Base-by-base conservation (phyloP, 2,888 invertebrate species). In the Ophioninae sp. region DNA sequence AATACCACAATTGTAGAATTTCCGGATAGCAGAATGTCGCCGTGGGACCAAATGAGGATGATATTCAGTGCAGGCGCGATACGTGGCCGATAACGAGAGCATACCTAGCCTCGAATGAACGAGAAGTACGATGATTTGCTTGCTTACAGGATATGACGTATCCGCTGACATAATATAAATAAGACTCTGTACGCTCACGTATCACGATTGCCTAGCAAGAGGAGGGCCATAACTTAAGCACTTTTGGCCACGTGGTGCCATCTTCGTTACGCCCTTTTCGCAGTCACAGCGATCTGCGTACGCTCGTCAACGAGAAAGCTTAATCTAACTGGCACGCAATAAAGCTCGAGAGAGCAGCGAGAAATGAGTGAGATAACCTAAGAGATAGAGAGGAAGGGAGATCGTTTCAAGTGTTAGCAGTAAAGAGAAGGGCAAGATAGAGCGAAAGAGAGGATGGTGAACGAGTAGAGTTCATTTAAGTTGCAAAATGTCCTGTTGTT, bases 311-410 rank as follows among this genome's bases (percentile, higher is more conserved):
- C 77, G 50, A 72, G 70, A 78, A 81, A 84, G 84, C 83, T 84
- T 85, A 85, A 85, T 87, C 86, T 85, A 76, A 82, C 82, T 82
- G 79, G 79, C 79, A 83, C 65, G 83, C 84, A 82, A 85, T 85
- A 87, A 86, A 87, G 81, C 82, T 79, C 79, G 73, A 68, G 75
- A 67, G 37, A 20, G 41, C 73, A 75, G 74, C 39, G 69, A 75
- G 68, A 69, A 77, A 81, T 39, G 65, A 75, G 41, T 41, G 56
- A 44, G 62, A 72, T 57, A 72, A 81, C 56, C 37, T 20, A n/a
- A 61, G 23, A 21, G 30, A 64, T 5, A 73, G 23, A 41, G 13
- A 59, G 77, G 59, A 37, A 8, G 0, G 21, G 20, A 30, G 50
- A 41, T 23, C 21, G 10, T 41, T 41, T 23, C 7, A 23, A 41